Conservation (phyloP, 2,797 vertebrate species). For the Eleutherodactylus coqui region DNA sequence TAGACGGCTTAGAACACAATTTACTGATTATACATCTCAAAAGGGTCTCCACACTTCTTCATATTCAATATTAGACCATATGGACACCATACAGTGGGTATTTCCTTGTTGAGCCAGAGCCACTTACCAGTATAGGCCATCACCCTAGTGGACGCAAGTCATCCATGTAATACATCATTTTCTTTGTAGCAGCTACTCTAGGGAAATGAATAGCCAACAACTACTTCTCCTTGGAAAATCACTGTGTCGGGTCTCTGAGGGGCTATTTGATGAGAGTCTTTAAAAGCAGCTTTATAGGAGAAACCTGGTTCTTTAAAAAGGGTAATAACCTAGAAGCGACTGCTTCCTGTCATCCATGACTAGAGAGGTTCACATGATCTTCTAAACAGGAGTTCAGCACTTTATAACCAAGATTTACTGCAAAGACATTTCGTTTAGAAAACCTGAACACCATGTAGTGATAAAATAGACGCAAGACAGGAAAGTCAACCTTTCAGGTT, state of each 20-base stretch:
- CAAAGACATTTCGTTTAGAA: slow-evolving; percentile 22
- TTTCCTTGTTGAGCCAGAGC: no score
- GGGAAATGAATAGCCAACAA: background rate
- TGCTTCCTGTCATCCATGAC: background rate
- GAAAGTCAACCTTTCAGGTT: slow-evolving; percentile 14
- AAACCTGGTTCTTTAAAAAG: background rate
- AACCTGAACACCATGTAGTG: background rate
- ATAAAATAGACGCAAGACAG: slow-evolving; percentile 26
- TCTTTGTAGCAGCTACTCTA: no score
- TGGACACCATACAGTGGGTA: no score
- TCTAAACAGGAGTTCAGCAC: background rate
- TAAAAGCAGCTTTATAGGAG: background rate
- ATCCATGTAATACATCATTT: no score
- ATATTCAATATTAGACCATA: no score
- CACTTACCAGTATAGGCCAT: no score
- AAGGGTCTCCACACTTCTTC: no score
- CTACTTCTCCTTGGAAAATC: no score
- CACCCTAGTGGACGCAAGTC: no score
- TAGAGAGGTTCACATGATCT: background rate
- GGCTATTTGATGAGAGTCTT: no score
- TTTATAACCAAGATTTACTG: slow-evolving; percentile 20
- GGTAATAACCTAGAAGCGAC: background rate
- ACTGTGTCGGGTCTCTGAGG: background rate
- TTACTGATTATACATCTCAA: no score
- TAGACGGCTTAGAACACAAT: no score